Conservation (phyloP, 2,113 vertebrate genomes). For the Eleginops maclovinus region DNA sequence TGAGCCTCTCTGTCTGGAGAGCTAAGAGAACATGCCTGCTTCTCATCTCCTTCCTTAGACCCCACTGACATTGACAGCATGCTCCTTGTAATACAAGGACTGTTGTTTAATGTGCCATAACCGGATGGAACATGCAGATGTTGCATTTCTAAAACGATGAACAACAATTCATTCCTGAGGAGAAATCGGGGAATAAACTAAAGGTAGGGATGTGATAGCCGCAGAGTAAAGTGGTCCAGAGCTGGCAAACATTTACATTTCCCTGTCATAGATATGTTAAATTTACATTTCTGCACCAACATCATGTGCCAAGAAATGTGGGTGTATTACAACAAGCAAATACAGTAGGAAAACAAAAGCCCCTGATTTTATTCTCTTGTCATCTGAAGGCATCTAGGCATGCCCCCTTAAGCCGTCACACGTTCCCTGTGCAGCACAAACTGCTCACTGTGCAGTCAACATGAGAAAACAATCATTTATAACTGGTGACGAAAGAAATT, state of each 20-base stretch:
- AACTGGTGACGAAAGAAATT: conserved; percentile 90
- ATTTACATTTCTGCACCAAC: conserved; percentile 48
- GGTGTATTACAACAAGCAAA: conserved; percentile 38
- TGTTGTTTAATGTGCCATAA: conserved; percentile 69
- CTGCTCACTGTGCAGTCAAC: conserved; percentile 68
- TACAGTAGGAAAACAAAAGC: conserved; percentile 39
- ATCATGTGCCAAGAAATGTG: conserved; percentile 61
- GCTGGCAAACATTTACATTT: conserved; percentile 32
- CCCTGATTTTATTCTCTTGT: conserved; percentile 40
- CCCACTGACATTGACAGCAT: conserved; percentile 72
- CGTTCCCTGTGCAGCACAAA: conserved; percentile 50
- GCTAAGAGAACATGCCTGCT: conserved; percentile 57
- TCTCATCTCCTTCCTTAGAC: conserved; percentile 61
- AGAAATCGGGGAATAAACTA: conserved; percentile 26
- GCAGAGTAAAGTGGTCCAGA: conserved; percentile 25
- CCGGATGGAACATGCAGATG: conserved; percentile 72
- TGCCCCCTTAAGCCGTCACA: conserved; percentile 7
- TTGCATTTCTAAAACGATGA: conserved; percentile 74
- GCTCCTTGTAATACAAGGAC: conserved; percentile 62
- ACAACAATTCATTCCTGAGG: conserved; percentile 66
- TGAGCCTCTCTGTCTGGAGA: conserved; percentile 60
- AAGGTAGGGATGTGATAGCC: conserved; percentile 14
- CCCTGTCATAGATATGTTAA: conserved; percentile 66
- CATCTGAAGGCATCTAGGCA: conserved; percentile 59
- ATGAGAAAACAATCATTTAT: conserved; percentile 82